phyloP scores from a whole-genome alignment of 2,888 invertebrate genomes.

The Metallyticus violacea region DNA sequence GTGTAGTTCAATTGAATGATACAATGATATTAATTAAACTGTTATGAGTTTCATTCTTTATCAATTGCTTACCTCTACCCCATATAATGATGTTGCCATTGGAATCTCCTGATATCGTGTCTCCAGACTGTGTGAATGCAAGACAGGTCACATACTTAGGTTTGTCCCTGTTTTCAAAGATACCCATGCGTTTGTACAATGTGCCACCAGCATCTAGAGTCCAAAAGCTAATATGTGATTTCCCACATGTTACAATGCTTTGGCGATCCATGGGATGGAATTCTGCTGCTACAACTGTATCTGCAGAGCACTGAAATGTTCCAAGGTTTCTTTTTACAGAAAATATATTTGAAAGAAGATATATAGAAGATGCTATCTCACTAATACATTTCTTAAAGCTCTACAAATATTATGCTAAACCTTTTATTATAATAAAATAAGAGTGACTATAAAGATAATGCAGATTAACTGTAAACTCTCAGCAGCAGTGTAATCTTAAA shows the following conservation, averaged over 20 bases:
- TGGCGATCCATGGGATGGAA: constrained; percentile 89
- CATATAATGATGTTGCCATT: constrained; percentile 87
- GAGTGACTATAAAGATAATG: no score
- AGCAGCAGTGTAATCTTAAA: no score
- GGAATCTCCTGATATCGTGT: constrained; percentile 87
- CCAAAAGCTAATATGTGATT: constrained; percentile 90
- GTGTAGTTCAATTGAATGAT: no score
- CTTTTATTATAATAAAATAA: no score
- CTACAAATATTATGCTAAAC: no score
- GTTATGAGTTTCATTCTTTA: background rate
- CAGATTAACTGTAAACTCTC: no score
- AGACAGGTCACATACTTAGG: constrained; percentile 90
- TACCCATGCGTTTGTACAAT: constrained; percentile 80
- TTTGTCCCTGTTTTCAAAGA: constrained; percentile 86
- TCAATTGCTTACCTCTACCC: constrained; percentile 57
- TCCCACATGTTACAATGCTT: constrained; percentile 86
- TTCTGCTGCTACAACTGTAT: constrained; percentile 86
- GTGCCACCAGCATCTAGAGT: constrained; percentile 76
- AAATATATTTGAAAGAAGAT: no score
- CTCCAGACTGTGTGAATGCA: constrained; percentile 81
- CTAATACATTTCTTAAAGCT: no score
- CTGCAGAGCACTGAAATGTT: constrained; percentile 91
- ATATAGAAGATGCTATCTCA: no score
- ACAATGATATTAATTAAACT: background rate
- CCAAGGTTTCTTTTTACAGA: no score